Evolutionary conservation across 2,888 invertebrate genomes (phyloP), one percentile per base, ranked within the genome.

Genomic region (Mimachlamys varia): DNA sequence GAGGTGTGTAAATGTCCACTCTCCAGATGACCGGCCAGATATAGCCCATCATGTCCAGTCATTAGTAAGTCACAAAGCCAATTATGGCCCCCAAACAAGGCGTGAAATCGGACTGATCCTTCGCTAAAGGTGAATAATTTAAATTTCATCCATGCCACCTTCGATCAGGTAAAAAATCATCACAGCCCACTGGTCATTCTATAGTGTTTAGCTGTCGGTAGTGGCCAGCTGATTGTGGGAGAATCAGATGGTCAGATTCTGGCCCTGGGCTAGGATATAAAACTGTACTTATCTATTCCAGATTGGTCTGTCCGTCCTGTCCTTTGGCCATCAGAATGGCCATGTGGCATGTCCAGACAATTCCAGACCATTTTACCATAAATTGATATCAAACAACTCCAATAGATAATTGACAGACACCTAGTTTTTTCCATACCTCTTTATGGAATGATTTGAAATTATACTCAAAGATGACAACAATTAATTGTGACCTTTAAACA

Each of bases 1-100:
- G 76, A 76, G 53, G 53, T 53, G 53, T 53, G 53, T 53, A 53
- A 53, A 76, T 76, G 76, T 33, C 76, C 76, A 76, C 76, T 76
- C 33, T 10, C 4, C n/a, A 7, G 76, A 76, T 76, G 33, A 76
- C 76, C 76, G 27, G 33, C 76, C 76, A 15, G 76, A 76, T 76
- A 76, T 76, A 33, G 27, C 76, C 33, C 76, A 10, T 76, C 33
- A 27, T 76, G 76, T 19, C 76, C 33, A 33, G 13, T 76, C 76
- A 76, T 76, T 76, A 76, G 33, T 12, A 76, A 76, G 76, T 76
- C 76, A 76, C 27, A 33, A 44, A 76, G 76, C 76, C 76, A 76
- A 76, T 76, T 76, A 76, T 33, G 33, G 0, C 76, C 2, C 76
- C 76, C 76, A 76, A 76, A 76, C 76, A 76, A 76, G 76, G 76